Evolutionary conservation across 2,113 vertebrate genomes (phyloP), one percentile per base, ranked within the genome.

Genomic region (Dolichallabes microphthalmus): DNA sequence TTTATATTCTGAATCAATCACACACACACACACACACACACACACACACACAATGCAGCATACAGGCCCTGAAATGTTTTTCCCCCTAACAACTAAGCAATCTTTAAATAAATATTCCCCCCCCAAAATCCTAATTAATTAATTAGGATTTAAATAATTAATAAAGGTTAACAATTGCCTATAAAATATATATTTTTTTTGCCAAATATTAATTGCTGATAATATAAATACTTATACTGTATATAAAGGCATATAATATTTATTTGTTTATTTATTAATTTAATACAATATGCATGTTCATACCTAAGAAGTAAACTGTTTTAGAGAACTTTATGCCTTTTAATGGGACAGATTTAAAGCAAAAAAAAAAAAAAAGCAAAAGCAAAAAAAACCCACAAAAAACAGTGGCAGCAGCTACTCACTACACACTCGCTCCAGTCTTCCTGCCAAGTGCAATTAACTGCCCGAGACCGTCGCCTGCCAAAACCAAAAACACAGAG

Each of bases 1-100:
- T 90, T 90, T 89, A 87, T 88, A 87, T 90, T 84, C 87, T 76
- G 85, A 89, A 89, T 86, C 88, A 89, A 86, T 89, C 82, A 86
- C 66, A 61, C 79, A 88, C 84, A 86, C 85, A 73, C 7, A 78
- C 78, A 60, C 84, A 53, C 57, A 60, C 53, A 86, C 87, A 68
- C 7, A 39, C 39, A 39, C 45, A 45, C 8, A 45, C 45, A 71
- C 82, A 55, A 60, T 25, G 30, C 35, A 11, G 60, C 30, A 78
- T 22, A 78, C 55, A 17, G 55, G 55, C 58, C 27, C 53, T 39
- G 58, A 82, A 82, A 78, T 82, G 25, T 52, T 39, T 52, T 45
- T 6, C 45, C 45, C 45, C 76, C 20, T 73, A 57, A 66, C 75
- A 57, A 57, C 57, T 19, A 77, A 55, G 17, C 27, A 12, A 32